Conservation (phyloP, 2,888 invertebrate genomes). For the Andrena marginata region DNA sequence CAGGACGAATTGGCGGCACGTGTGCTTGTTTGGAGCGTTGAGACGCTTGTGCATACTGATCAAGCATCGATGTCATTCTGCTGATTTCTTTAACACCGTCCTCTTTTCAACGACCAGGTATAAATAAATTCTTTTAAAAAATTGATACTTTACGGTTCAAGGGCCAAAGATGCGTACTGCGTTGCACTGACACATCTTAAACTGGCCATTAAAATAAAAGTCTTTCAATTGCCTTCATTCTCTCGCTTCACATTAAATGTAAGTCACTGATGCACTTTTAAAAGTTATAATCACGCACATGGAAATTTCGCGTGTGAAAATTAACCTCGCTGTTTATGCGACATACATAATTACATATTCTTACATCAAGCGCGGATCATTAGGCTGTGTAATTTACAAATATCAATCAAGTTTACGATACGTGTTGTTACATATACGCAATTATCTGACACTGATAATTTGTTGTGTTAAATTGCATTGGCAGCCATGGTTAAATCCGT, state of each 20-base stretch:
- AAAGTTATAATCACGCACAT: not conserved
- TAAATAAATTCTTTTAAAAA: not conserved
- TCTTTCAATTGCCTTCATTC: not conserved
- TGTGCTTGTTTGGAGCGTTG: slow-evolving; percentile 85
- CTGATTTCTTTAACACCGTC: slow-evolving; percentile 7
- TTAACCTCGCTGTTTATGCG: not conserved
- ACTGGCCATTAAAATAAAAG: not conserved
- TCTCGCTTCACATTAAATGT: not conserved
- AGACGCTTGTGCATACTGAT: slow-evolving; percentile 94
- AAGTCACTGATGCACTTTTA: slow-evolving; percentile 1
- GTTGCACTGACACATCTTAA: not conserved
- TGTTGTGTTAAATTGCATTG: slow-evolving; percentile 22
- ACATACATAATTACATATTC: not conserved
- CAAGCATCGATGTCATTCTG: slow-evolving; percentile 92
- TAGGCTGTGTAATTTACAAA: slow-evolving; percentile 1
- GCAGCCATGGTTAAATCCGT: slow-evolving; percentile 46
- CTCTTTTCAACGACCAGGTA: not conserved
- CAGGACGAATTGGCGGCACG: slow-evolving; percentile 83
- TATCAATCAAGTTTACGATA: slow-evolving; percentile 10
- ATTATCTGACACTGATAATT: slow-evolving; percentile 14
- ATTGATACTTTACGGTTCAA: not conserved
- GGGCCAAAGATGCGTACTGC: not conserved
- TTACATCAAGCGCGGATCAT: not conserved
- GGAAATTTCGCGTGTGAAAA: not conserved
- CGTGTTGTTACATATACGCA: not conserved